These are phyloP conservation scores for Tichodroma muraria DNA, from an alignment of 2,113 vertebrate species.

Conservation along the genomic window DNA sequence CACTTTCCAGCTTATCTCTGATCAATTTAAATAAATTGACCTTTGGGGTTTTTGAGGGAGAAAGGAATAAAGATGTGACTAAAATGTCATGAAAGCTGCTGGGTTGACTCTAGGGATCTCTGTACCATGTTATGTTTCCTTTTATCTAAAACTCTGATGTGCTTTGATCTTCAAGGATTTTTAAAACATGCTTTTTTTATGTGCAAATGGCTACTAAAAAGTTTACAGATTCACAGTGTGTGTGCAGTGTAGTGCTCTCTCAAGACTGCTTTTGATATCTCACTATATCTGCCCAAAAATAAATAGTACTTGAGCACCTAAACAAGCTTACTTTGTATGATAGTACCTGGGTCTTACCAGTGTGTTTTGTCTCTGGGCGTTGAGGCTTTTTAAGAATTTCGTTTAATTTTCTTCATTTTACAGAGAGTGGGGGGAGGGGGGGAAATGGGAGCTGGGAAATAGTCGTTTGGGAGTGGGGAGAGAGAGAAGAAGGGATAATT, in stretches of 20 bases:
- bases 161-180: slow-evolving; percentile 37
- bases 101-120: slow-evolving; percentile 3
- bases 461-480: neutral
- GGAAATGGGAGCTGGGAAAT: neutral
- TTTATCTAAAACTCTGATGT: slow-evolving; percentile 30
- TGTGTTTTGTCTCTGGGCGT: neutral
- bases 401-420: neutral
- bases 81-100: neutral
- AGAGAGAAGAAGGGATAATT: neutral
- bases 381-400: neutral
- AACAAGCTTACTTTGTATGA: neutral
- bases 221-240: neutral
- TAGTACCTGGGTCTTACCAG: neutral
- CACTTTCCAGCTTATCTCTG: neutral
- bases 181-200: neutral
- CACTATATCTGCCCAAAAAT: neutral
- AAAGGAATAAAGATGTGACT: slow-evolving; percentile 15
- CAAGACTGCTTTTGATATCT: neutral
- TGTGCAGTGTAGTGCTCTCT: neutral
- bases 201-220: slow-evolving; percentile 32
- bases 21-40: slow-evolving; percentile 48
- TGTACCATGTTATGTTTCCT: neutral
- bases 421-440: neutral
- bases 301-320: neutral
- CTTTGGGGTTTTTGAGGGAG: slow-evolving; percentile 23